Base-by-base conservation (phyloP, 2,113 vertebrate genomes). In the Hippocampus barbouri region DNA sequence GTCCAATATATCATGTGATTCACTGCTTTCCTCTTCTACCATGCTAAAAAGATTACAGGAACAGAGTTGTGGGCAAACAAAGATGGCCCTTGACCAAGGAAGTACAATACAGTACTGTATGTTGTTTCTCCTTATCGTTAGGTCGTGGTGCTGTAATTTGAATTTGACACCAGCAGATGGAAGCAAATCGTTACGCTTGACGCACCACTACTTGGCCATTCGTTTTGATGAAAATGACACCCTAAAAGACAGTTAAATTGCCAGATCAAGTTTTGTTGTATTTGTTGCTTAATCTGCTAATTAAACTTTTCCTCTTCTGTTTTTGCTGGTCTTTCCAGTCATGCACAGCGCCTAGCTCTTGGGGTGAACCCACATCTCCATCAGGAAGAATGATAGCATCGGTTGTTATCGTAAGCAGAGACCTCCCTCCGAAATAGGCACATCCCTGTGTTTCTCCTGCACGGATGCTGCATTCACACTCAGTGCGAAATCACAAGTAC, bases 331-430 rank as follows among this genome's bases (percentile, higher is more conserved):
- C 53, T 41, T 63, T 53, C 49, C 15, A 66, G 25, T 65, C 23
- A 76, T 68, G 72, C 18, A 76, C 2, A 60, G 66, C 49, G 40
- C 20, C 23, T 25, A 68, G 71, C 60, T 76, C 54, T 30, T 23
- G 71, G 70, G 51, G 62, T 60, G 69, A 69, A 40, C 68, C 41
- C 76, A 75, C 76, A 51, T 53, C 20, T 18, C 1, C 65, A 76
- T 69, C 79, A 66, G 59, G 70, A 79, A 64, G 63, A 64, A 71
- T 79, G 79, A 68, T 81, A 59, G 38, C 68, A 78, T 76, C 68
- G 57, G 87, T 88, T 90, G 78, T 84, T 72, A 87, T 83, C 62
- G 83, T 74, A 74, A 87, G 86, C 64, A 14, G 11, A 4, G 4
- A 66, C 81, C 75, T 74, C 81, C 75, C 83, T 76, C 59, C 60